Base-by-base conservation (phyloP, 1,140 invertebrate genomes). In the Nilaparvata lugens region DNA sequence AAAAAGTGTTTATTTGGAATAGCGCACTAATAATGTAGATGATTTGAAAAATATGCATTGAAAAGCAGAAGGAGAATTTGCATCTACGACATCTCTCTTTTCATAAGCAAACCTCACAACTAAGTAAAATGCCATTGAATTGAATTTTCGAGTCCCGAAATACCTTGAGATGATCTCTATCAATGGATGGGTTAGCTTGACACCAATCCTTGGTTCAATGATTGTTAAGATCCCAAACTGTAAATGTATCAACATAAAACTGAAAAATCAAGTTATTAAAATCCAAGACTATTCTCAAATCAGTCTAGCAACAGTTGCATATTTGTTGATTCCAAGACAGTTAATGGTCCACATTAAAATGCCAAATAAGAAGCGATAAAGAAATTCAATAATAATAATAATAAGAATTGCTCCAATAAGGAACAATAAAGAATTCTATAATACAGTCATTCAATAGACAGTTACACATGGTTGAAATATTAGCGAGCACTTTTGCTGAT, bases 141-240 rank as follows among this genome's bases (percentile, higher is more conserved):
- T 55, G 16, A n/a, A 31, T 52, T 35, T 6, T 35, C 13, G 7
- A 35, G 13, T 11, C 9, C 19, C 58, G 58, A 35, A 52, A 68
- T 74, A 94, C 91, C 91, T 93, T 84, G 86, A 86, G 79, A 94
- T 93, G 72, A 93, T 83, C 77, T 88, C 86, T 78, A 93, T 87
- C 74, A 93, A 81, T 72, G 90, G 90, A 77, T 87, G 85, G 71
- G 89, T 89, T 73, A 93, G 82, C 79, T 86, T 87, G 71, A 84
- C 81, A 79, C 90, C 89, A 75, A 94, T 80, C 76, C 84, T 82
- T 70, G 89, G 87, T 75, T 93, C 88, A 75, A 89, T 86, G 70
- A 86, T 80, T 70, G 89, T 91, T 79, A 93, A 83, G 73, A 85
- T 85, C 75, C 86, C 86, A 81, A 93, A 93, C 91, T 93, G 80